Evolutionary conservation across 2,113 vertebrate genomes (phyloP).

Genomic region (Macrotus californicus): DNA sequence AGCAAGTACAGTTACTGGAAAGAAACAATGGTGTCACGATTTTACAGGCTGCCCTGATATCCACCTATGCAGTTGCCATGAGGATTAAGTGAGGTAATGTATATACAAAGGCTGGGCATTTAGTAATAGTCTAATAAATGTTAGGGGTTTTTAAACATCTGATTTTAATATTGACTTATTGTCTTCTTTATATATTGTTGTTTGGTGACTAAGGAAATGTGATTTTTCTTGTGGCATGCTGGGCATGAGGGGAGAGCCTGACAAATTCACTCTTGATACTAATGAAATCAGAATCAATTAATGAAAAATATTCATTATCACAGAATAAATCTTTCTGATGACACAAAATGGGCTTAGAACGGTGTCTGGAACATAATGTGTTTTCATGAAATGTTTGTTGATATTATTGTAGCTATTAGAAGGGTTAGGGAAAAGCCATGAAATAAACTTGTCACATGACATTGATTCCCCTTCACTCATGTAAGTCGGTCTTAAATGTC

Average conservation of each 20-base stretch:
- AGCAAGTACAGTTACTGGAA: not conserved
- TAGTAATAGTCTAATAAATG: not conserved
- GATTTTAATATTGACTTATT: not conserved
- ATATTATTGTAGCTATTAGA: not conserved
- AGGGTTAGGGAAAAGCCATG: not conserved
- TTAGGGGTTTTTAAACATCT: not conserved
- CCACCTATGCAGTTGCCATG: not conserved
- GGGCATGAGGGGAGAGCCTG: not conserved
- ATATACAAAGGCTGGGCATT: not conserved
- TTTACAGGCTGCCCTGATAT: not conserved
- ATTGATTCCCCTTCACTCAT: not conserved
- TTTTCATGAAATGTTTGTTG: slow-evolving; percentile 25
- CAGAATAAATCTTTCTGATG: not conserved
- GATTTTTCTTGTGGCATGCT: not conserved
- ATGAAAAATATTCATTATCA: not conserved
- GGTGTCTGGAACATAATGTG: not conserved
- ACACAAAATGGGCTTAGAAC: not conserved
- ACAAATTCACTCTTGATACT: slow-evolving; percentile 1
- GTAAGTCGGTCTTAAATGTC: not conserved
- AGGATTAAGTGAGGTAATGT: not conserved
- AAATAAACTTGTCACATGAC: not conserved
- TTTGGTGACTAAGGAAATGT: not conserved
- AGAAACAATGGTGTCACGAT: not conserved
- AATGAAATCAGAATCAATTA: slow-evolving; percentile 39
- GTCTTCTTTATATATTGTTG: not conserved